phyloP scores from a whole-genome alignment of 2,113 vertebrate genomes.

The Riparia riparia region DNA sequence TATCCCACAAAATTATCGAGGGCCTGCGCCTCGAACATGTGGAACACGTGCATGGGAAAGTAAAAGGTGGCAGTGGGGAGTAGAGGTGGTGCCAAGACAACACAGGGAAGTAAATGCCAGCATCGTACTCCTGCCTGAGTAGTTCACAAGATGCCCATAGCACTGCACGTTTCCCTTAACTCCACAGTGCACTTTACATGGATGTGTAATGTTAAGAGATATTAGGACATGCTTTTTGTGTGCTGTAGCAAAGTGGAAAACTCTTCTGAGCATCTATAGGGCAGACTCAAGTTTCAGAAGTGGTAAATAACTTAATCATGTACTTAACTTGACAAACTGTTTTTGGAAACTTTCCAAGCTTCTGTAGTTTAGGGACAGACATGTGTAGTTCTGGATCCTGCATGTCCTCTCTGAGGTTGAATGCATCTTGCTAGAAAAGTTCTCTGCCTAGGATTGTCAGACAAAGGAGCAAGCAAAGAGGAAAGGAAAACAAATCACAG shows the following conservation, averaged over 20 bases:
- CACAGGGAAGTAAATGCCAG: background rate
- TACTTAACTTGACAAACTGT: background rate
- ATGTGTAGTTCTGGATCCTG: background rate
- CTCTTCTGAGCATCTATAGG: background rate
- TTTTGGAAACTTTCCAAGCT: background rate
- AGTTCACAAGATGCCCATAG: background rate
- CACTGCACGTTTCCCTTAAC: background rate
- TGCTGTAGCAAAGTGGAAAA: background rate
- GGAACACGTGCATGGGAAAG: rapidly evolving
- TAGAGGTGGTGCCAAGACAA: background rate
- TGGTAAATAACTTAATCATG: background rate
- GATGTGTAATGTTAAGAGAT: background rate
- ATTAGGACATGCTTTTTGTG: background rate
- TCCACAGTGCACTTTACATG: background rate
- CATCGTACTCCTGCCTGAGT: rapidly evolving
- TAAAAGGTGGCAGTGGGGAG: background rate
- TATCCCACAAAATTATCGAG: no score
- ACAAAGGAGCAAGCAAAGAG: background rate
- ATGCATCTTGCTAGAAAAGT: background rate
- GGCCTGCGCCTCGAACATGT: background rate
- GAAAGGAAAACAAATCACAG: background rate
- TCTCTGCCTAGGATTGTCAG: background rate
- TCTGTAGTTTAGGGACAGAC: background rate
- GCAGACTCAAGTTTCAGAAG: background rate
- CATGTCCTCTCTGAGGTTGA: background rate